A percentile compares a stretch with the other conserved stretches of the same genome.
Conservation (phyloP, 2,888 invertebrate genomes). For the Agonopterix alstromeriana region DNA sequence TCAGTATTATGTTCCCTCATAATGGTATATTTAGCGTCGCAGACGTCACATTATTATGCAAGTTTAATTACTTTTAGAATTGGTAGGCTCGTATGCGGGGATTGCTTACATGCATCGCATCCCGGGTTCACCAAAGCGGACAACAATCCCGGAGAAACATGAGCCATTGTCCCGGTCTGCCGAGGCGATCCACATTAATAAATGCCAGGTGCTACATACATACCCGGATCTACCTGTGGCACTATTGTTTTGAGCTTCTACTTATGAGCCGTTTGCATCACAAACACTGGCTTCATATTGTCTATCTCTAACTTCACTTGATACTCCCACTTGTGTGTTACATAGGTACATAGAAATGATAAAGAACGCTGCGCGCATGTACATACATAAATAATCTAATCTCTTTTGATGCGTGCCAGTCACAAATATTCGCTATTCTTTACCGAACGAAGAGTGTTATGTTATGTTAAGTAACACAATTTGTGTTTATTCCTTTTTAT, state of each 20-base stretch:
- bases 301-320: constrained; percentile 3
- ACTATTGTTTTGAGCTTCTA: constrained; percentile 12
- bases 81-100: too few relatives aligned
- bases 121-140: constrained; percentile 31
- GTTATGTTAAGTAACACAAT: neutral
- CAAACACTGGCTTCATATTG: constrained; percentile 3
- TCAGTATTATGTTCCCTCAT: too few relatives aligned
- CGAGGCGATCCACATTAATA: constrained; percentile 50
- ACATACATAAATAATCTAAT: neutral
- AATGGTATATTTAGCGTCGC: too few relatives aligned
- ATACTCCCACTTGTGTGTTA: neutral
- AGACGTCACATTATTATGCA: too few relatives aligned
- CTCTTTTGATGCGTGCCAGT: neutral
- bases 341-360: too few relatives aligned
- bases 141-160: constrained; percentile 42
- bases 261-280: constrained; percentile 15
- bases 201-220: constrained; percentile 41
- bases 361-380: too few relatives aligned
- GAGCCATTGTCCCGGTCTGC: constrained; percentile 44
- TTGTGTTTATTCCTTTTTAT: neutral
- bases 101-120: constrained; percentile 21
- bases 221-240: constrained; percentile 7
- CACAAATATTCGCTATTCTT: neutral
- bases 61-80: too few relatives aligned
- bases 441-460: neutral